phyloP scores from a whole-genome alignment of 1,140 invertebrate species.

The Galendromus occidentalis region DNA sequence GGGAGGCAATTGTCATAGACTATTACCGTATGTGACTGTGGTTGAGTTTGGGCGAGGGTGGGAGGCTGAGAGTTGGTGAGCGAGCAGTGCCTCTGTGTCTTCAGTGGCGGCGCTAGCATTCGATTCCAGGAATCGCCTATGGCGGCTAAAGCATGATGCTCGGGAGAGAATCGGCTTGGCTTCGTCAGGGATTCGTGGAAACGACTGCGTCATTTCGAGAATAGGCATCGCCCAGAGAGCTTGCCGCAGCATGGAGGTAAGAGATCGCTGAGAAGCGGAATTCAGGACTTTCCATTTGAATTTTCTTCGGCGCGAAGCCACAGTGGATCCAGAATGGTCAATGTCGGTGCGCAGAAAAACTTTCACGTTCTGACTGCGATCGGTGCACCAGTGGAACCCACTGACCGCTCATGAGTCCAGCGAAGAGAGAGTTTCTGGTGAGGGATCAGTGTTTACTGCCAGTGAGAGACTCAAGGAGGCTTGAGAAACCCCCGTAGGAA shows the following conservation, averaged over 20 bases:
- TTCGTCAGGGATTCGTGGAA: constrained; percentile 3
- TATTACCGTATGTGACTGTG: no score
- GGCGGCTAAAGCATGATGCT: not conserved
- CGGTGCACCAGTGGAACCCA: not conserved
- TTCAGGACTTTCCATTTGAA: not conserved
- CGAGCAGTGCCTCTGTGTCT: no score
- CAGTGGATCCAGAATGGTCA: not conserved
- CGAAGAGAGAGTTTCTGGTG: not conserved
- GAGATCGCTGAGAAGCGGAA: not conserved
- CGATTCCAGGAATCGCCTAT: not conserved
- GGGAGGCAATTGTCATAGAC: no score
- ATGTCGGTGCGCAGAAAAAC: no score
- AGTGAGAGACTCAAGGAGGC: no score
- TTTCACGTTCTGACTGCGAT: not conserved
- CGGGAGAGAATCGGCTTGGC: not conserved
- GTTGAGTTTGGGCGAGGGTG: no score
- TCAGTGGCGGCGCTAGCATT: constrained; percentile 8
- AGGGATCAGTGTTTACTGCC: no score
- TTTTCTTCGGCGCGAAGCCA: not conserved
- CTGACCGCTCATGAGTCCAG: not conserved
- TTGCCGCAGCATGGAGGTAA: constrained; percentile 9
- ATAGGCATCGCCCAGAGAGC: not conserved
- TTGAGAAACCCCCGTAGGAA: no score
- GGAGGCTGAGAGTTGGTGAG: no score
- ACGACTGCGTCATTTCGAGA: not conserved